Evolutionary conservation across 2,888 invertebrate genomes (phyloP).

Genomic region (Drosophila seclusa): DNA sequence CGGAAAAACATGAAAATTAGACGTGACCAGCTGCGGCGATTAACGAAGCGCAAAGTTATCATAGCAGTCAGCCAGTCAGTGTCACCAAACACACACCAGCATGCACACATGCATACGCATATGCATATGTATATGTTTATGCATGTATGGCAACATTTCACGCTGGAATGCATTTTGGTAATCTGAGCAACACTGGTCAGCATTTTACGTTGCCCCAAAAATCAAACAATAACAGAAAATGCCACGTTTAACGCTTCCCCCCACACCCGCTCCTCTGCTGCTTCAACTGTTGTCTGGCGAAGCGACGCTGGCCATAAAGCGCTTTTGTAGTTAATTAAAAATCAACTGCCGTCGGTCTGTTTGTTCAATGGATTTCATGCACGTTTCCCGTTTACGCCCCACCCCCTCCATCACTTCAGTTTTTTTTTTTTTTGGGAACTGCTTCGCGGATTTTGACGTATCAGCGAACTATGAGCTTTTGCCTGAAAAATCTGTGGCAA

Average conservation of each 20-base stretch:
- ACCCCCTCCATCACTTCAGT: not conserved
- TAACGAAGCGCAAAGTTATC: slow-evolving; percentile 83
- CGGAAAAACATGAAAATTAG: slow-evolving; percentile 72
- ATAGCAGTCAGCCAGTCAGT: slow-evolving; percentile 51
- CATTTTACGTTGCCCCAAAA: slow-evolving; percentile 49
- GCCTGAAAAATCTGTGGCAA: slow-evolving; percentile 77
- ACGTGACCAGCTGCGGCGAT: slow-evolving; percentile 76
- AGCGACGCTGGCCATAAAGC: slow-evolving; percentile 61
- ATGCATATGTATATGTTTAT: slow-evolving; percentile 12
- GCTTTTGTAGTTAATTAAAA: slow-evolving; percentile 85
- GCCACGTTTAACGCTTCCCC: slow-evolving; percentile 7
- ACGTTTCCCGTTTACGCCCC: slow-evolving; percentile 62
- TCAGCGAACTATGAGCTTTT: slow-evolving; percentile 82
- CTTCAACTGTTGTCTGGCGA: slow-evolving; percentile 29
- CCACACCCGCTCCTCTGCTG: not conserved
- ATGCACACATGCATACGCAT: not conserved
- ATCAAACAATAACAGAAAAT: slow-evolving; percentile 63
- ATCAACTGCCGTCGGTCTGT: slow-evolving; percentile 85
- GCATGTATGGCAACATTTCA: slow-evolving; percentile 37
- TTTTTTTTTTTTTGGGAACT: not conserved
- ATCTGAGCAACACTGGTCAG: slow-evolving; percentile 64
- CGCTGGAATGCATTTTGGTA: slow-evolving; percentile 56
- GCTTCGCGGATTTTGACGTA: slow-evolving; percentile 62
- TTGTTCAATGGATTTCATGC: slow-evolving; percentile 85
- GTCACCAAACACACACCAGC: slow-evolving; percentile 2